phyloP scores from a whole-genome alignment of 64 coral and sea anemone genomes.

The Hydrozoanthus tunicans region DNA sequence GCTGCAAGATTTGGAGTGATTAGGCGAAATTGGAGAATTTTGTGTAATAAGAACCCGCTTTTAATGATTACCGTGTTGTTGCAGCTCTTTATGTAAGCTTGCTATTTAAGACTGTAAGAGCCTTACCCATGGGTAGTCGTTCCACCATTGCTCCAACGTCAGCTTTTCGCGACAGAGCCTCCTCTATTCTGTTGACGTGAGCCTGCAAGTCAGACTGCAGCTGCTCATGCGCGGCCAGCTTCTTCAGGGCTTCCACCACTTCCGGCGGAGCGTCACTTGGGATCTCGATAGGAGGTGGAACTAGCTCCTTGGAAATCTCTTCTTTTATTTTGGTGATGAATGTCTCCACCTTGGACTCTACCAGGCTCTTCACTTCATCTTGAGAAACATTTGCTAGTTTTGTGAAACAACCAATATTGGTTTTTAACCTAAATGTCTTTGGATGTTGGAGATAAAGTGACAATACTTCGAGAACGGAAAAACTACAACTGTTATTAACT shows the following conservation, averaged over 20 bases:
- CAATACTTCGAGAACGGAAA: too few species aligned
- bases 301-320: constrained; percentile 20
- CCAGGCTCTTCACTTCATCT: constrained; percentile 8
- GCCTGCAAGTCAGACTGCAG: constrained; percentile 37
- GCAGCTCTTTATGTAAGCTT: too few species aligned
- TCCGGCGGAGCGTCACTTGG: constrained; percentile 58
- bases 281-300: constrained; percentile 42
- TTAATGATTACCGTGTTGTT: too few species aligned
- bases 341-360: constrained; percentile 39
- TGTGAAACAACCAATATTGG: background rate
- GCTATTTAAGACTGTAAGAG: background rate
- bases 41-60: too few species aligned
- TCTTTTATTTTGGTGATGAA: constrained; percentile 37
- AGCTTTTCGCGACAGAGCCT: constrained; percentile 12
- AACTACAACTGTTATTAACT: too few species aligned
- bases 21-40: too few species aligned
- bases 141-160: background rate
- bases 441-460: too few species aligned
- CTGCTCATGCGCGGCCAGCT: constrained; percentile 20
- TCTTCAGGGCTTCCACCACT: constrained; percentile 40
- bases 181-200: constrained; percentile 45
- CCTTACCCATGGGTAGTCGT: constrained; percentile 19
- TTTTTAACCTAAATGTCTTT: background rate
- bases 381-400: background rate
- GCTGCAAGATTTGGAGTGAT: too few species aligned